These are phyloP conservation scores for Columba guinea DNA, from an alignment of 2,797 vertebrate genomes.

Conservation along the genomic window DNA sequence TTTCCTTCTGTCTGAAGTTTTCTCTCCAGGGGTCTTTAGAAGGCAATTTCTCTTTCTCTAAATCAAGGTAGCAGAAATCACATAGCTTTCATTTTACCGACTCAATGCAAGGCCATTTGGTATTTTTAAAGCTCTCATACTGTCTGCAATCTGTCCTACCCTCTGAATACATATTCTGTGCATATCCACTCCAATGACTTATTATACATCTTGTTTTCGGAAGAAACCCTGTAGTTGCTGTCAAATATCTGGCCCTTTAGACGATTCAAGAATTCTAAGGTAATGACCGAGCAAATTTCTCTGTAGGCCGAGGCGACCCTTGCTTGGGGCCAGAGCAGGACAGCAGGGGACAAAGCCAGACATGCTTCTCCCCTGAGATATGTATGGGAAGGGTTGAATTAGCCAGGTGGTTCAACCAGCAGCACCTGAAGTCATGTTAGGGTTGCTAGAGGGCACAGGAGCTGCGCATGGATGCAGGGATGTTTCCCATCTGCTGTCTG, in stretches of 20 bases:
- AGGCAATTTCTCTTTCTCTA: conserved; percentile 5
- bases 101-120: not conserved
- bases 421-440: not conserved
- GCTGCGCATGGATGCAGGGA: rapidly evolving
- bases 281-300: not conserved
- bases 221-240: not conserved
- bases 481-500: conserved; percentile 7
- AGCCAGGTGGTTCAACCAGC: not conserved
- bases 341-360: not conserved
- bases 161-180: not conserved
- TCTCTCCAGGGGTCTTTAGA: conserved; percentile 12
- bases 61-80: not conserved
- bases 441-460: not conserved
- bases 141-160: not conserved
- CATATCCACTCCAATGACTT: not conserved
- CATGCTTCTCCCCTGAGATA: rapidly evolving
- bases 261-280: not conserved
- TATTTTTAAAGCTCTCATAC: not conserved
- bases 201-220: not conserved
- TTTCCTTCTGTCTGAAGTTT: not conserved
- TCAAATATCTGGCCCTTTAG: not conserved
- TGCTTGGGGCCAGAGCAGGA: not conserved
- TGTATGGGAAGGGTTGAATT: not conserved
- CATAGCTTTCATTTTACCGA: not conserved
- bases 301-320: not conserved